These are phyloP conservation scores for Aspidoscelis tigris DNA, from an alignment of 2,113 vertebrate species.

Conservation along the genomic window DNA sequence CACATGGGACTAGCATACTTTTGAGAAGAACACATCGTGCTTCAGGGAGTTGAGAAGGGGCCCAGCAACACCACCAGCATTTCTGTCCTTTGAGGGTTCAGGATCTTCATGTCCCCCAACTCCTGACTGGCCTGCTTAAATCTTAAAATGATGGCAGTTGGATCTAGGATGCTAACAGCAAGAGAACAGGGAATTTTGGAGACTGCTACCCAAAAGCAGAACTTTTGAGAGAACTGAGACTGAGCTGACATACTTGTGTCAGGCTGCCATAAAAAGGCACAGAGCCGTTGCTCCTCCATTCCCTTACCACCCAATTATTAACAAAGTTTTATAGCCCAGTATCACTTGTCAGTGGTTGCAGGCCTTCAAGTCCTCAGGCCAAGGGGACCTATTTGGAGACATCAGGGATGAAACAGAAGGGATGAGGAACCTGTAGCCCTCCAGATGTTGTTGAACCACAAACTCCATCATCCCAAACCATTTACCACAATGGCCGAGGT, in stretches of 20 bases:
- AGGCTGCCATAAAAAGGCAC: not conserved
- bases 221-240: not conserved
- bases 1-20: conserved; percentile 4
- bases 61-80: not conserved
- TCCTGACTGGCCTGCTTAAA: too few species aligned
- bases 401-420: not conserved
- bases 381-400: not conserved
- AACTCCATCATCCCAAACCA: not conserved
- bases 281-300: not conserved
- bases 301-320: too few species aligned
- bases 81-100: not conserved
- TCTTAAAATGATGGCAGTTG: not conserved
- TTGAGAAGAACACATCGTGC: not conserved
- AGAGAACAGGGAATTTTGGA: not conserved
- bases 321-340: not conserved
- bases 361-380: not conserved
- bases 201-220: not conserved
- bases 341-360: not conserved
- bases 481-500: too few species aligned
- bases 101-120: not conserved
- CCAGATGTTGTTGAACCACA: not conserved
- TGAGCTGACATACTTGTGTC: not conserved
- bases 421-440: not conserved
- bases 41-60: not conserved
- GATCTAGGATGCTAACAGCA: too few species aligned